Base-by-base conservation (phyloP, 2,113 vertebrate genomes). In the Malurus alboscapulatus region DNA sequence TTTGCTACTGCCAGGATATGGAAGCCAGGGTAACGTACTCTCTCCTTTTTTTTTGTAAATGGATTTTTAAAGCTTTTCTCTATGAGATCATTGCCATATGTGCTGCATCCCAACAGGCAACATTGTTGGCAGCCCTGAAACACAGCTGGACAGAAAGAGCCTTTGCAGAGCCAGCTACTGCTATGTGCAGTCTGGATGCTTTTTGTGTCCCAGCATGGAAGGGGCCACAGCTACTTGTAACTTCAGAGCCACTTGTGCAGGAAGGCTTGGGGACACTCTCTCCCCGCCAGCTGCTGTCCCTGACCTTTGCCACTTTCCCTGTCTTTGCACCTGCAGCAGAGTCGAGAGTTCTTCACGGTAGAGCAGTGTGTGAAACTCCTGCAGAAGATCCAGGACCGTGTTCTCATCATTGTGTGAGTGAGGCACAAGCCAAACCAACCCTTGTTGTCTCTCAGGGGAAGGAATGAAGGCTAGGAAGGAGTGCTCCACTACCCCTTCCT, bases 341-440 rank as follows among this genome's bases (percentile, higher is more conserved):
- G 65, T 91, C 80, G 95, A 6, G 87, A 89, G 1, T 97, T 94
- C 63, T 8, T 96, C 25, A 97, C 78, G 0, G 44, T 94, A 76
- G 98, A 98, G 22, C 97, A 98, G 91, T 90, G 94, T 12, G 36
- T 95, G 40, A 93, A 93, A 11, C 29, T 97, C 80, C 79, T 97
- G 83, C 96, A 92, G 21, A 94, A 90, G 79, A 98, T 99, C 58
- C 92, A 97, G 92, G 98, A 98, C 57, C 85, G 42, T 0, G 27
- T 98, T 58, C 97, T 98, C 20, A n/a, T 98, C 24, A 21, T 99
- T 71, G 10, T 98, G 99, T 99, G 93, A 98, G 98, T 96, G 58
- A 83, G 27, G 26, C 58, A 40, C 47, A 66, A 54, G 47, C 87
- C 72, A 71, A 65, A 67, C 26, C 29, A 61, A 30, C 25, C 36